Conservation (phyloP, 2,888 invertebrate species). For the Noctua comes region DNA sequence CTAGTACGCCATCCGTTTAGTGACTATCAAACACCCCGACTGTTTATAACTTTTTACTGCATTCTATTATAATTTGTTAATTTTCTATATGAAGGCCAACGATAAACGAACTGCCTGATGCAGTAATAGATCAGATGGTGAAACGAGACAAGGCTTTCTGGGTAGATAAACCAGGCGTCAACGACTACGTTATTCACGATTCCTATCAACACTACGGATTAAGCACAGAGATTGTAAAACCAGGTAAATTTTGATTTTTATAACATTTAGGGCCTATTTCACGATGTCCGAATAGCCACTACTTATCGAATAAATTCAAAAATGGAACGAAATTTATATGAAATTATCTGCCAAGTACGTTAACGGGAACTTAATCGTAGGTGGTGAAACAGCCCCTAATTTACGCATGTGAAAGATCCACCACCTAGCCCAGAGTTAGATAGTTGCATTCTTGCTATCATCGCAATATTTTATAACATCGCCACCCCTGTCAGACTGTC, state of each 20-base stretch:
- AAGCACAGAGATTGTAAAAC: slow-evolving; percentile 76
- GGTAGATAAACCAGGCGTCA: slow-evolving; percentile 89
- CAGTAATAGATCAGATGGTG: slow-evolving; percentile 87
- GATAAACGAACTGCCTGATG: slow-evolving; percentile 84
- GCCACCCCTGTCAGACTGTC: too few relatives aligned
- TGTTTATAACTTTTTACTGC: neutral
- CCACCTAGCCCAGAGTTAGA: neutral
- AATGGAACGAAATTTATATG: too few relatives aligned
- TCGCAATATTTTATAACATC: too few relatives aligned
- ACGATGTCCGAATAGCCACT: too few relatives aligned
- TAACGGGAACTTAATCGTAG: too few relatives aligned
- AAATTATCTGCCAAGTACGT: too few relatives aligned
- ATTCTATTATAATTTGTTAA: neutral
- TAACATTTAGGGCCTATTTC: too few relatives aligned
- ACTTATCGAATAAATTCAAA: too few relatives aligned
- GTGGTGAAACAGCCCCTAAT: too few relatives aligned
- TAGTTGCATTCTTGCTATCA: neutral
- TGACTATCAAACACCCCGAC: neutral
- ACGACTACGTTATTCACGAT: slow-evolving; percentile 89
- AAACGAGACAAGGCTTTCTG: slow-evolving; percentile 87
- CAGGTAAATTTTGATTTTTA: slow-evolving; percentile 70
- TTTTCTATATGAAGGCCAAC: slow-evolving; percentile 73
- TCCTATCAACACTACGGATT: slow-evolving; percentile 84
- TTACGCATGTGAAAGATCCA: neutral
- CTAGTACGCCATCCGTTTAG: too few relatives aligned